These are phyloP conservation scores for Mellilla xanthometata DNA, from an alignment of 2,888 invertebrate genomes.

Conservation along the genomic window DNA sequence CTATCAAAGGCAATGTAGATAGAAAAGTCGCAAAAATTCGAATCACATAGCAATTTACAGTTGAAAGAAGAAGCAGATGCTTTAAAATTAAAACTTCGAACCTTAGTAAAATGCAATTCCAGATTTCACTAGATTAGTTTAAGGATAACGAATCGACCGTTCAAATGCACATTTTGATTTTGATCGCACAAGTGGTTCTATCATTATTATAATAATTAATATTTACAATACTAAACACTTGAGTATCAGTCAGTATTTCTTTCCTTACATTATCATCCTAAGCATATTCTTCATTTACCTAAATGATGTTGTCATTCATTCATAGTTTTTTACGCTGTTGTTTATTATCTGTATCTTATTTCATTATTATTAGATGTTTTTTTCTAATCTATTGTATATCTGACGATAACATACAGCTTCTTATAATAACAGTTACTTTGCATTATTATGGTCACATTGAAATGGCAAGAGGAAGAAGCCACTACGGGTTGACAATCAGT, in stretches of 20 bases:
- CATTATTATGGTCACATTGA: conserved; percentile 13
- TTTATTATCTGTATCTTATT: not conserved
- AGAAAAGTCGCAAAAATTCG: conserved; percentile 58
- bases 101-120: conserved; percentile 57
- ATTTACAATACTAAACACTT: conserved; percentile 78
- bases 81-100: conserved; percentile 34
- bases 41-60: conserved; percentile 53
- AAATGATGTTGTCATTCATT: conserved; percentile 29
- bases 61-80: conserved; percentile 41
- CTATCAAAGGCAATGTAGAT: conserved; percentile 69
- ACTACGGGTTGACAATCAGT: conserved; percentile 42
- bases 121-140: conserved; percentile 45
- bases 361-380: not conserved
- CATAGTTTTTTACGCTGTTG: conserved; percentile 25
- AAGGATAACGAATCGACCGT: conserved; percentile 36
- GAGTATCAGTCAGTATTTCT: conserved; percentile 71
- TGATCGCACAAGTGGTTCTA: conserved; percentile 64
- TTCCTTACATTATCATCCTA: conserved; percentile 34
- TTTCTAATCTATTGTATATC: conserved; percentile 4
- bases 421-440: conserved; percentile 13
- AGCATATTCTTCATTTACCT: conserved; percentile 26
- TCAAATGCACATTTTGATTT: conserved; percentile 50
- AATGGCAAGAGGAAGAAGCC: conserved; percentile 40
- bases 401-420: conserved; percentile 12
- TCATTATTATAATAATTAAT: conserved; percentile 63